Evolutionary conservation across 2,113 vertebrate genomes (phyloP).

Genomic region (Amphiprion ocellaris): DNA sequence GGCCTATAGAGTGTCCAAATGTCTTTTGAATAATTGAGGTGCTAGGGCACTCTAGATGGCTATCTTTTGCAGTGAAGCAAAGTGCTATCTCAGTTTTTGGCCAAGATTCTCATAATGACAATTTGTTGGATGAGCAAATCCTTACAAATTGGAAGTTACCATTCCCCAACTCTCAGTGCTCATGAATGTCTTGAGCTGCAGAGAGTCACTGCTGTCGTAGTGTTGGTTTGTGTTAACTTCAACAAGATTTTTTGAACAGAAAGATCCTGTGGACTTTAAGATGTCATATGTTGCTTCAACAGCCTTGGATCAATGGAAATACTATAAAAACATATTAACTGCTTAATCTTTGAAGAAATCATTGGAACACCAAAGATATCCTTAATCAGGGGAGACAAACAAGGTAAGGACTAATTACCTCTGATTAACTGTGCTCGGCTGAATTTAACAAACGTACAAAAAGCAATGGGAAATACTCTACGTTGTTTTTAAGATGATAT

Average conservation of each 20-base stretch:
- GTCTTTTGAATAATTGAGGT: slow-evolving; percentile 59
- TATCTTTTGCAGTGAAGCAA: slow-evolving; percentile 60
- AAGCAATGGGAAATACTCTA: neutral
- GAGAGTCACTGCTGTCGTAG: neutral
- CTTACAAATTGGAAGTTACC: slow-evolving; percentile 43
- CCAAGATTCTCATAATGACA: slow-evolving; percentile 33
- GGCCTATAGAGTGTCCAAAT: slow-evolving; percentile 51
- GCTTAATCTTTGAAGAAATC: neutral
- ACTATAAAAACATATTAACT: too few species aligned
- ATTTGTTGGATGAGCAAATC: slow-evolving; percentile 38
- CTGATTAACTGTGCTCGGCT: neutral
- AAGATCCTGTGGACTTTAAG: too few species aligned
- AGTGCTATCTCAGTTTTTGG: slow-evolving; percentile 35
- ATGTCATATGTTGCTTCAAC: too few species aligned
- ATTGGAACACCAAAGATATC: neutral
- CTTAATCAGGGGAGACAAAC: neutral
- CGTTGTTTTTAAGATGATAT: too few species aligned
- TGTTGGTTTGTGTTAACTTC: too few species aligned
- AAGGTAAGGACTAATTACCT: slow-evolving; percentile 30
- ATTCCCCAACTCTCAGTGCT: slow-evolving; percentile 14
- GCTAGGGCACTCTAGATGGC: slow-evolving; percentile 66
- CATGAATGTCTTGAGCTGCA: neutral
- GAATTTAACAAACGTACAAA: slow-evolving; percentile 1
- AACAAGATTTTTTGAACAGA: too few species aligned
- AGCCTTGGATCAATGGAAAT: too few species aligned